Evolutionary conservation across 2,797 vertebrate genomes (phyloP), one percentile per base, ranked within the genome.

Genomic region (Pangasius krempfi): DNA sequence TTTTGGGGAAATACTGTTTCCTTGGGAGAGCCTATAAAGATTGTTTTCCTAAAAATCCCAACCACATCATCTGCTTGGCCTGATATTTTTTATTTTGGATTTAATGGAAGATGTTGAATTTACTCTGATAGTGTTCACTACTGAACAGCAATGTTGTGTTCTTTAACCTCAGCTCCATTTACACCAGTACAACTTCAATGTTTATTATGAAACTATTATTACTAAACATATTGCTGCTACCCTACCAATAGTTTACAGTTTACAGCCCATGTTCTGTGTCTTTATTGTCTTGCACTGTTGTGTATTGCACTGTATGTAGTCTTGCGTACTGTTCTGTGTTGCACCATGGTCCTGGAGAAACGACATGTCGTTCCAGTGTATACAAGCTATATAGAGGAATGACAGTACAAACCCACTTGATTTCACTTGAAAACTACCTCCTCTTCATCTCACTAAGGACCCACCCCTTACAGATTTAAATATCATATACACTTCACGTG

Each of bases 1-100:
- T 91, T 92, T 87, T 79, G 92, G 91, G 52, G 33, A 70, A 72
- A 83, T 44, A 47, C 80, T 30, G 60, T 84, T 84, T 84, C 60
- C 62, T 84, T 47, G 60, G 58, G 81, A 84, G 40, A 66, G 58
- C 25, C 58, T 64, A n/a, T 83, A 83, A 83, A 84, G 37, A 84
- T 30, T 64, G 37, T 66, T 66, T 84, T 64, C 14, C 27, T 30
- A n/a, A 47, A 83, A 66, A 44, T 47, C 22, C 37, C 13, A 10
- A 83, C 58, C 37, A 10, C 60, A 84, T 47, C 13, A 84, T 84
- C 60, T 47, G 60, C 40, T 66, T 8, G 0, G 62, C 37, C 60
- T 27, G 12, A 84, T 47, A 66, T 40, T 44, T 20, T 84, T 30
- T 81, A 50, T 30, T 64, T 47, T 66, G 60, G 37, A 84, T 47